These are phyloP conservation scores for Torymus texanus DNA, from an alignment of 2,888 invertebrate species.

Conservation along the genomic window DNA sequence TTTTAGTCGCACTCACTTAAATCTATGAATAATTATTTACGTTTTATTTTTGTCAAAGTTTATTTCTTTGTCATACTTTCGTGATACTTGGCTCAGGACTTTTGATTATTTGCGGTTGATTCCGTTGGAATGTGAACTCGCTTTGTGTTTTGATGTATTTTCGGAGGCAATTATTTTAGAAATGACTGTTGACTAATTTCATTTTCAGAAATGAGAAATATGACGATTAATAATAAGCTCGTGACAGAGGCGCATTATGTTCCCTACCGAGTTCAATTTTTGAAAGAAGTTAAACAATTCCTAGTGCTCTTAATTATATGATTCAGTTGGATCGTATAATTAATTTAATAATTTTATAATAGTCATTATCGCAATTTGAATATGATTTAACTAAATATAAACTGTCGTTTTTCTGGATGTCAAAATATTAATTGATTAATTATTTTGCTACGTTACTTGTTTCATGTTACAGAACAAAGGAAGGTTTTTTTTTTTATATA, in stretches of 20 bases:
- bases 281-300: not conserved
- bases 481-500: no score
- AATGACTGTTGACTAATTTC: constrained; percentile 35
- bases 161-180: constrained; percentile 38
- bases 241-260: not conserved
- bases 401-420: no score
- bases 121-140: not conserved
- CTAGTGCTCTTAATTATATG: not conserved
- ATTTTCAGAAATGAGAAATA: constrained; percentile 24
- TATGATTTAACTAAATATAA: no score
- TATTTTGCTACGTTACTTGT: no score
- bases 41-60: constrained; percentile 12
- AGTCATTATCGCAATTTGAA: no score
- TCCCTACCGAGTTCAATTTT: not conserved
- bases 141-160: constrained; percentile 38
- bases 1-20: not conserved
- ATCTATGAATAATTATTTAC: constrained; percentile 2
- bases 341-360: no score
- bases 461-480: no score
- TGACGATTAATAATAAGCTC: constrained; percentile 38
- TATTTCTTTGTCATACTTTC: constrained; percentile 10
- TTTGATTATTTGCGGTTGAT: constrained; percentile 30
- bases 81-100: constrained; percentile 22
- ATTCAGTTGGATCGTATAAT: no score
- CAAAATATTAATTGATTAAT: no score